A percentile compares a stretch with the other conserved stretches of the same genome.
Conservation (phyloP, 1,140 invertebrate genomes). For the Oryctes rhinoceros region DNA sequence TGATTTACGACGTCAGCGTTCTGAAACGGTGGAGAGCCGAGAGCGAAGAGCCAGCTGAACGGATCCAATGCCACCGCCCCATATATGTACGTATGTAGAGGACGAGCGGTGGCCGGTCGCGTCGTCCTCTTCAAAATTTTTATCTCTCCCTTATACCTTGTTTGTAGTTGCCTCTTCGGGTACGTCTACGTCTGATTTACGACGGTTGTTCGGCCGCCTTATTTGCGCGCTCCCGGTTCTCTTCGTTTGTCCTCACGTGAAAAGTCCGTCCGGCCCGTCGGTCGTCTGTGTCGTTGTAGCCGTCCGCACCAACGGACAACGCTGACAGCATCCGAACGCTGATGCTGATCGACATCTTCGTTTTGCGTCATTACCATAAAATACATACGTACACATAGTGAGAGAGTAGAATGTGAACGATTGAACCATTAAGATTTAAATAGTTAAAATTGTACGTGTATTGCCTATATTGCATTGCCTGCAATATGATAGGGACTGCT, state of each 20-base stretch:
- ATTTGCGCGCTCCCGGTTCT: slow-evolving; percentile 38
- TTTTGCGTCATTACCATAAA: not conserved
- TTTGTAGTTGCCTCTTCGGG: slow-evolving; percentile 45
- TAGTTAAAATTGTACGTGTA: too few relatives aligned
- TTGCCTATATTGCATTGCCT: too few relatives aligned
- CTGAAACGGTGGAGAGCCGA: not conserved
- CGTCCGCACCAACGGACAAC: slow-evolving; percentile 1
- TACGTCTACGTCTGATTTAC: slow-evolving; percentile 43
- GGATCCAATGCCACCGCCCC: slow-evolving; percentile 27
- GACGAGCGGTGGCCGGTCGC: slow-evolving; percentile 1
- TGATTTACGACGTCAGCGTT: slow-evolving; percentile 40
- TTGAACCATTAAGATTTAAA: too few relatives aligned
- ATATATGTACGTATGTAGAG: not conserved
- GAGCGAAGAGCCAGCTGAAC: slow-evolving; percentile 40
- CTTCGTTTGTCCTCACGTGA: not conserved
- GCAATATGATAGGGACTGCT: too few relatives aligned
- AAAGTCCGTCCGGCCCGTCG: slow-evolving; percentile 1
- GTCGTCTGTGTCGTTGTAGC: slow-evolving; percentile 1
- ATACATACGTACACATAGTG: not conserved
- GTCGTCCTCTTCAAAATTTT: slow-evolving; percentile 46
- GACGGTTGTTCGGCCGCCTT: slow-evolving; percentile 34
- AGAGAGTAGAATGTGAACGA: too few relatives aligned
- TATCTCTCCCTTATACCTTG: slow-evolving; percentile 48
- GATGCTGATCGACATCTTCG: slow-evolving; percentile 16
- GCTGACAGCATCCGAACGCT: slow-evolving; percentile 1